A percentile compares a stretch with the other conserved stretches of the same genome.
phyloP scores from a whole-genome alignment of 2,113 vertebrate species.

The Caranx melampygus region DNA sequence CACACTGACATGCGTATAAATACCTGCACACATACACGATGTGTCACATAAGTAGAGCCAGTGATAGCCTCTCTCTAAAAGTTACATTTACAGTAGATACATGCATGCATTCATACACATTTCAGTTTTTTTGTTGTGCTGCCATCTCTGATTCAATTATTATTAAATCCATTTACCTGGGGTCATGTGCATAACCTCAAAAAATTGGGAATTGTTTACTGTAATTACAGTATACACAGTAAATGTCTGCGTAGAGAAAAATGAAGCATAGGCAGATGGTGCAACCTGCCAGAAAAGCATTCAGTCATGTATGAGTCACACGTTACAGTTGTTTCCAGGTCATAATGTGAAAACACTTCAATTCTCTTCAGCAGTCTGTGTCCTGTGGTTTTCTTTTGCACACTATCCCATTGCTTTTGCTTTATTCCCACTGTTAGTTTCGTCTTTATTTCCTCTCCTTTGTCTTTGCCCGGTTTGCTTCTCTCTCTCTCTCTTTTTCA shows the following conservation, averaged over 20 bases:
- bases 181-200: neutral
- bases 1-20: neutral
- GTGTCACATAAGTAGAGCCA: neutral
- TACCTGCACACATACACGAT: neutral
- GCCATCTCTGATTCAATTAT: neutral
- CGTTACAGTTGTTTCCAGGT: slow-evolving; percentile 25
- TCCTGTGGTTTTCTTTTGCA: slow-evolving; percentile 19
- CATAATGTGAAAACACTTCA: slow-evolving; percentile 25
- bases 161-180: neutral
- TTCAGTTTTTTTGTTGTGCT: neutral
- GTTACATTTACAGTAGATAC: no score
- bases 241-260: neutral
- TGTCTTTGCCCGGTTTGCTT: neutral
- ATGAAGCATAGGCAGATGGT: neutral
- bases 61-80: slow-evolving; percentile 5
- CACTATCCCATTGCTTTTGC: slow-evolving; percentile 1
- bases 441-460: slow-evolving; percentile 1
- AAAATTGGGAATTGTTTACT: slow-evolving; percentile 4
- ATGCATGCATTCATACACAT: neutral
- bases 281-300: neutral
- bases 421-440: slow-evolving; percentile 22
- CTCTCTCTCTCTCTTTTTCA: slow-evolving; percentile 6
- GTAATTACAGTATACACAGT: slow-evolving; percentile 2
- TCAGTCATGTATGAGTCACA: slow-evolving; percentile 15
- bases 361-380: neutral